Conservation (phyloP, 2,888 invertebrate genomes). For the Tetropium fuscum region DNA sequence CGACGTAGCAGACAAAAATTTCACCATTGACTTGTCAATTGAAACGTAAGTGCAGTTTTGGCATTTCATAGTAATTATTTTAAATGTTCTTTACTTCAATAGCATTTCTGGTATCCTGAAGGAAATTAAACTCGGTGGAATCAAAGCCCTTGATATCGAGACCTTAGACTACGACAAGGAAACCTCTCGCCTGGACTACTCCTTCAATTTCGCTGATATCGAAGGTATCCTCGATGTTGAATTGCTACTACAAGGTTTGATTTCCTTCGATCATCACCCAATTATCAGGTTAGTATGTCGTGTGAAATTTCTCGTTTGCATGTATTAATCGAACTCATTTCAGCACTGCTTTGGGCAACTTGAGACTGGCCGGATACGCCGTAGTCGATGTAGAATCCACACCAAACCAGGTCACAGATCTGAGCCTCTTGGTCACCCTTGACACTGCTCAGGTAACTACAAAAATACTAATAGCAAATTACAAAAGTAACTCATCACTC, state of each 20-base stretch:
- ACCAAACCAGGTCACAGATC: conserved; percentile 1
- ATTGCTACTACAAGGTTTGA: not conserved
- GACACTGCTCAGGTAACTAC: not conserved
- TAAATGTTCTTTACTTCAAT: too few relatives aligned
- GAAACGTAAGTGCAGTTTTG: too few relatives aligned
- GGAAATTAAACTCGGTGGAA: not conserved
- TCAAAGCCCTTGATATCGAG: not conserved
- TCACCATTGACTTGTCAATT: too few relatives aligned
- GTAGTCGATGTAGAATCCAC: not conserved
- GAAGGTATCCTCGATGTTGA: not conserved
- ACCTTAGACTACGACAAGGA: not conserved
- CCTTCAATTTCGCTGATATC: not conserved
- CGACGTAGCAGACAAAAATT: not conserved
- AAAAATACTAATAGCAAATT: too few relatives aligned
- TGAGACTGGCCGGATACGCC: not conserved
- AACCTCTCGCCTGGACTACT: not conserved
- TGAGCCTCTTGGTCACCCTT: not conserved
- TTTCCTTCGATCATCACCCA: not conserved
- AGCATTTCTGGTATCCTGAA: too few relatives aligned
- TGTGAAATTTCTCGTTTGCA: too few relatives aligned
- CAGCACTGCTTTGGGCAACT: not conserved
- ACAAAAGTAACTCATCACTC: too few relatives aligned
- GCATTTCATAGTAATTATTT: too few relatives aligned
- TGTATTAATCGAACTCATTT: too few relatives aligned
- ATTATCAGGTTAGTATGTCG: not conserved